Evolutionary conservation across 1,140 invertebrate genomes (phyloP), one percentile per base, ranked within the genome.

Genomic region (Drosophila insularis): DNA sequence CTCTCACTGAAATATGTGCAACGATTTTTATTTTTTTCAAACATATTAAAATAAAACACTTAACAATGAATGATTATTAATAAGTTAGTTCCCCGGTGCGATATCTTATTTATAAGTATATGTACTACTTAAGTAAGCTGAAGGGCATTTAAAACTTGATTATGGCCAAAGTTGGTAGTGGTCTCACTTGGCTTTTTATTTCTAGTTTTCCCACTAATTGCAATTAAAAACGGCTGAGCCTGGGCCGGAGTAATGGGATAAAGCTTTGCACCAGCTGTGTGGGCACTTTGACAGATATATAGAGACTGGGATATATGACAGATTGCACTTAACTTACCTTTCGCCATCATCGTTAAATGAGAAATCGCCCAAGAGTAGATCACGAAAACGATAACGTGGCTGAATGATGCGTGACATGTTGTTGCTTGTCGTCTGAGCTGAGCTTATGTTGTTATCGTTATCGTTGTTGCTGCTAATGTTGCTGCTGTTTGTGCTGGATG

Each of bases 291-390:
- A 2, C 19, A 17, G 8, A 50, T 50, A 50, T 50, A 21, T 50
- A 50, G 6, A 46, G 13, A 8, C 7, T 19, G 13, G 14, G 14
- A 17, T 46, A 46, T 50, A 50, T 50, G 43, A 50, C 17, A 50
- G 43, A 27, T 17, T 60, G 35, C 4, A 55, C 50, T 74, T 64
- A 62, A 85, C 82, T 89, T 84, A 89, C 84, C 84, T 89, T 80
- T 89, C 84, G 3, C 95, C 95, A 74, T 96, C 95, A 82, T 96
- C 95, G 84, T 95, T 95, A 91, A 95, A 95, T 21, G 95, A 95
- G 84, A 95, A 96, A 92, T 96, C 96, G 43, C 96, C 96, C 72
- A 96, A 93, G 68, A 97, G 94, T 69, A 97, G 93, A 92, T 97
- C 96, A 61, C 96, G 93, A 74, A 97, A 94, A 27, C 96, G 94